A percentile compares a stretch with the other conserved stretches of the same genome.
phyloP scores from a whole-genome alignment of 2,113 vertebrate species.

The Cervus canadensis region DNA sequence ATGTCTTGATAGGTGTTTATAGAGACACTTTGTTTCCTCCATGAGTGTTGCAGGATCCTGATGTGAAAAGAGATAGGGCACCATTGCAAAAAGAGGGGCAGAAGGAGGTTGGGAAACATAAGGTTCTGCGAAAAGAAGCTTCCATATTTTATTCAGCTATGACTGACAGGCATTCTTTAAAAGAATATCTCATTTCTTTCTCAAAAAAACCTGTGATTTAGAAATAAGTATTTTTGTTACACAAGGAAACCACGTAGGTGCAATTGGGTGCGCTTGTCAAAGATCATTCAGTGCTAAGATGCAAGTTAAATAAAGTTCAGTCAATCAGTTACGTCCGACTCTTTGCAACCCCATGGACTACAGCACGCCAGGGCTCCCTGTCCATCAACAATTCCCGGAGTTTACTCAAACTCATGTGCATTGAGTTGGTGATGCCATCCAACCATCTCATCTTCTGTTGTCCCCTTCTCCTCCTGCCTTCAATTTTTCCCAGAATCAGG shows the following conservation, averaged over 20 bases:
- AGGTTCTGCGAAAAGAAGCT: not conserved
- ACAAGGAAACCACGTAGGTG: not conserved
- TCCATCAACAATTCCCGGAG: not conserved
- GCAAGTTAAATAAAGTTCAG: not conserved
- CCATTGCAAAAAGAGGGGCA: not conserved
- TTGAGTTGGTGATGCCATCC: not conserved
- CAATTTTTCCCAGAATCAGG: not conserved
- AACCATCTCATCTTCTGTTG: not conserved
- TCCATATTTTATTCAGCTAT: not conserved
- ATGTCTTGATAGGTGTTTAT: not conserved
- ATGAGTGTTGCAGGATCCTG: not conserved
- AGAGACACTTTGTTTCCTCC: not conserved
- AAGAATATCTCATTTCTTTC: not conserved
- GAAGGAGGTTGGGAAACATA: not conserved
- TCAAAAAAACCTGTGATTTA: not conserved
- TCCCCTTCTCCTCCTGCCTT: not conserved
- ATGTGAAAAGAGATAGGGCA: not conserved
- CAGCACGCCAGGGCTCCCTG: not conserved
- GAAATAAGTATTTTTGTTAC: not conserved
- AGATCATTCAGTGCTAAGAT: not conserved
- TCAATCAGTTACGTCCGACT: not conserved
- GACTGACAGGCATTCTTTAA: not conserved
- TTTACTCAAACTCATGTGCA: not conserved
- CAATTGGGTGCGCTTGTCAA: not conserved
- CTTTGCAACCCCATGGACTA: not conserved